Evolutionary conservation across 2,113 vertebrate genomes (phyloP).

Genomic region (Takifugu bimaculatus): DNA sequence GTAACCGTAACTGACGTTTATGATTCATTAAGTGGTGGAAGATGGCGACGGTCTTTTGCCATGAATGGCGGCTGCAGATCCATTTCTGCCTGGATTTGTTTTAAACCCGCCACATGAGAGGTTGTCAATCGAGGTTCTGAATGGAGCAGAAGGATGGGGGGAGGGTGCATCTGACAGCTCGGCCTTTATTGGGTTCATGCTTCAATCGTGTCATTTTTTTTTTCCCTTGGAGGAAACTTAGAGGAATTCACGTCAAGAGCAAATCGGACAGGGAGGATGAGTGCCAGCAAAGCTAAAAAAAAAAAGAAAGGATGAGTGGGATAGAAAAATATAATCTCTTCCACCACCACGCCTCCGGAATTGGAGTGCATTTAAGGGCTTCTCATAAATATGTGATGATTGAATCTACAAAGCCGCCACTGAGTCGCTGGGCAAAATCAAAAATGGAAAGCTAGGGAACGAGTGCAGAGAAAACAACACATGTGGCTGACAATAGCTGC

Average conservation of each 20-base stretch:
- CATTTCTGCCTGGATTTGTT: slow-evolving; percentile 22
- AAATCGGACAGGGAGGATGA: slow-evolving; percentile 32
- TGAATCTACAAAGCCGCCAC: slow-evolving; percentile 43
- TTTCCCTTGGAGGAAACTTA: slow-evolving; percentile 20
- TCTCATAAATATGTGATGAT: slow-evolving; percentile 51
- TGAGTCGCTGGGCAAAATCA: slow-evolving; percentile 28
- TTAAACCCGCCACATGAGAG: slow-evolving; percentile 11
- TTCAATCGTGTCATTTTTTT: slow-evolving; percentile 27
- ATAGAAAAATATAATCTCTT: slow-evolving; percentile 31
- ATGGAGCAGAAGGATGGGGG: slow-evolving; percentile 16
- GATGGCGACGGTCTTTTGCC: not conserved
- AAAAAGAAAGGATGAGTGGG: slow-evolving; percentile 27
- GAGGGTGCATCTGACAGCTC: slow-evolving; percentile 10
- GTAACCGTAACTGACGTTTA: slow-evolving; percentile 37
- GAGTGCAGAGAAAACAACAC: not conserved
- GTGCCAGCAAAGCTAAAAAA: slow-evolving; percentile 38
- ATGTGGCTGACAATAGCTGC: slow-evolving; percentile 3
- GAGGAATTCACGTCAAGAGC: slow-evolving; percentile 20
- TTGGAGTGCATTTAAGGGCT: slow-evolving; percentile 34
- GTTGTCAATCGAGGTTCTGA: slow-evolving; percentile 29
- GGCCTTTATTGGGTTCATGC: slow-evolving; percentile 31
- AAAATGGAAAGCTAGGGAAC: slow-evolving; percentile 17
- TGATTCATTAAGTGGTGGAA: slow-evolving; percentile 33
- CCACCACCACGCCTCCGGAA: slow-evolving; percentile 44
- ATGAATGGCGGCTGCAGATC: slow-evolving; percentile 22